These are phyloP conservation scores for Odocoileus virginianus DNA, from an alignment of 2,113 vertebrate species.

Conservation along the genomic window DNA sequence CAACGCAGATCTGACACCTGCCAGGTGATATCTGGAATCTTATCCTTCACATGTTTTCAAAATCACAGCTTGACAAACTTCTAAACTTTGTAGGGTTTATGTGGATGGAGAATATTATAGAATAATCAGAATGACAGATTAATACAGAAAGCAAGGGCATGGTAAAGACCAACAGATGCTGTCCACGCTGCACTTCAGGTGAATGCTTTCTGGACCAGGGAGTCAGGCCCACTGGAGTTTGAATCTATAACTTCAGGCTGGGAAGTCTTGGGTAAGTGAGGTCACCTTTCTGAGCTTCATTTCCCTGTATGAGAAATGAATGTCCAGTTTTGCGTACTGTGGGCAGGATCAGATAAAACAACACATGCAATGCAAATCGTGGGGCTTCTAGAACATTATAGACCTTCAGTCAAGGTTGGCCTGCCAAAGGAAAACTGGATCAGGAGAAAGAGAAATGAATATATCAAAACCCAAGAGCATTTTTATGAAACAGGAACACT, in stretches of 20 bases:
- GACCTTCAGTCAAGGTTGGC: not conserved
- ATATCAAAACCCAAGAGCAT: not conserved
- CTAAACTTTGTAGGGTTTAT: not conserved
- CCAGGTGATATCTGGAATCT: not conserved
- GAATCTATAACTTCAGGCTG: not conserved
- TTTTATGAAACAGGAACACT: not conserved
- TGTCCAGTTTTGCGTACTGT: not conserved
- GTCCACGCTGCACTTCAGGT: not conserved
- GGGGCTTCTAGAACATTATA: not conserved
- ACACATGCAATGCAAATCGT: fast-evolving
- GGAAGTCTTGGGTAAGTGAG: not conserved
- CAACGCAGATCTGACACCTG: not conserved
- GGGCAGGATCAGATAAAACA: not conserved
- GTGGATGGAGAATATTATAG: not conserved
- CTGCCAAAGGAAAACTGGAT: not conserved
- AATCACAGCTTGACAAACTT: not conserved
- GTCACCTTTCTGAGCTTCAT: not conserved
- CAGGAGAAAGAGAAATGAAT: not conserved
- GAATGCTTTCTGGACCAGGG: not conserved
- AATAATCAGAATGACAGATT: not conserved
- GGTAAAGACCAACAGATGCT: not conserved
- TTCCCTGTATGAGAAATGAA: not conserved
- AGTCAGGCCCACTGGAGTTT: not conserved
- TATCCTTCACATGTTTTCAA: not conserved
- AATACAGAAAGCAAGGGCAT: not conserved